phyloP scores from a whole-genome alignment of 2,797 vertebrate species.

The Crypturellus tataupa region DNA sequence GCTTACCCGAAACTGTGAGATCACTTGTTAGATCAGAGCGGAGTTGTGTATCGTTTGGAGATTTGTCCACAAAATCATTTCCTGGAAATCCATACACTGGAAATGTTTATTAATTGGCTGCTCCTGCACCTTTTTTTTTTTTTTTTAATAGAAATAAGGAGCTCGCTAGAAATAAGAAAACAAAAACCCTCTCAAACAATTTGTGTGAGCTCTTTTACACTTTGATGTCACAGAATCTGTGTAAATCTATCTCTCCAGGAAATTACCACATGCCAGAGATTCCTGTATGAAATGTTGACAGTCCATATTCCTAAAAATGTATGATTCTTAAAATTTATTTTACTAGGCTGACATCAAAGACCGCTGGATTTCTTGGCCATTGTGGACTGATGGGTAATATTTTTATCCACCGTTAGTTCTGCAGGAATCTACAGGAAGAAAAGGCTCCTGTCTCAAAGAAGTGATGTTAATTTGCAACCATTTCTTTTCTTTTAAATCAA shows the following conservation, averaged over 20 bases:
- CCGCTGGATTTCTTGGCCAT: not conserved
- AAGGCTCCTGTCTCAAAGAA: not conserved
- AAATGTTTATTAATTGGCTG: conserved; percentile 23
- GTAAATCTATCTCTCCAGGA: conserved; percentile 60
- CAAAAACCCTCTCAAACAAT: conserved; percentile 8
- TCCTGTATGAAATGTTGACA: conserved; percentile 21
- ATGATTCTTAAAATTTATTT: conserved; percentile 21
- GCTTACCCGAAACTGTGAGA: conserved; percentile 2
- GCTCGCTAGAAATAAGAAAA: conserved; percentile 41
- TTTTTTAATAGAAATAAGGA: conserved; percentile 39
- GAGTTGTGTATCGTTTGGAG: not conserved
- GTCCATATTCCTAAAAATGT: conserved; percentile 18
- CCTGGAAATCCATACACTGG: not conserved
- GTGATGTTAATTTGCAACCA: not conserved
- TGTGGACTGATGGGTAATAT: not conserved
- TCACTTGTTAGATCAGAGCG: conserved; percentile 49
- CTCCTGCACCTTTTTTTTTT: not conserved
- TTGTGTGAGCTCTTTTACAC: conserved; percentile 18
- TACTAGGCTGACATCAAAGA: conserved; percentile 26
- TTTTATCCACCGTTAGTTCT: not conserved
- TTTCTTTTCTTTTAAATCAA: not conserved
- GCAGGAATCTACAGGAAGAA: not conserved
- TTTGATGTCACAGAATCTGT: conserved; percentile 41
- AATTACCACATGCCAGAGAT: conserved; percentile 64
- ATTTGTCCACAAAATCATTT: not conserved